Conservation (phyloP, 2,797 vertebrate genomes). For the Aeoliscus strigatus region DNA sequence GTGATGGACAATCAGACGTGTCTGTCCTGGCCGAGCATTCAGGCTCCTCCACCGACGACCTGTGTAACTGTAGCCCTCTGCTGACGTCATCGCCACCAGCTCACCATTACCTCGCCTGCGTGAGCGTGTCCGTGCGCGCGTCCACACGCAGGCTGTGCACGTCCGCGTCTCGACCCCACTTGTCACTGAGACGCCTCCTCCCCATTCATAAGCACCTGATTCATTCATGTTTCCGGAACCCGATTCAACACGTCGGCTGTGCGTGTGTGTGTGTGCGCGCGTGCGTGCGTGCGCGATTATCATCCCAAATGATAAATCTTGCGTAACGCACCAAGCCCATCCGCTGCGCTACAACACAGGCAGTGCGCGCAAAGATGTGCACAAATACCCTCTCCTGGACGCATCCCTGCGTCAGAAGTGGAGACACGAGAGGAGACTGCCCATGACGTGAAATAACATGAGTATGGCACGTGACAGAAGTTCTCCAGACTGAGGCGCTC, state of each 20-base stretch:
- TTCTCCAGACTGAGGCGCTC: no score
- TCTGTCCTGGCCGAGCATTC: not conserved
- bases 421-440: not conserved
- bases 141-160: no score
- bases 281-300: no score
- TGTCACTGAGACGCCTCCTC: conserved; percentile 60
- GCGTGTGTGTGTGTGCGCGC: no score
- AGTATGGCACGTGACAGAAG: no score
- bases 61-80: conserved; percentile 38
- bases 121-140: no score
- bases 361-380: conserved; percentile 5
- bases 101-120: conserved; percentile 25
- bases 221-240: conserved; percentile 57
- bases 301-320: conserved; percentile 55
- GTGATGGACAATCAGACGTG: no score
- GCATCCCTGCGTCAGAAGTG: not conserved
- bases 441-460: no score
- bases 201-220: conserved; percentile 71
- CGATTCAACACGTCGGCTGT: no score
- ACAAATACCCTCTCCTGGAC: not conserved
- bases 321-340: conserved; percentile 69
- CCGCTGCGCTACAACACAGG: conserved; percentile 31
- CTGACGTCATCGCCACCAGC: conserved; percentile 48
- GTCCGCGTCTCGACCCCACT: conserved; percentile 15
- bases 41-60: conserved; percentile 24